These are phyloP conservation scores for Spilogale gracilis DNA, from an alignment of 2,113 vertebrate genomes.

Conservation along the genomic window DNA sequence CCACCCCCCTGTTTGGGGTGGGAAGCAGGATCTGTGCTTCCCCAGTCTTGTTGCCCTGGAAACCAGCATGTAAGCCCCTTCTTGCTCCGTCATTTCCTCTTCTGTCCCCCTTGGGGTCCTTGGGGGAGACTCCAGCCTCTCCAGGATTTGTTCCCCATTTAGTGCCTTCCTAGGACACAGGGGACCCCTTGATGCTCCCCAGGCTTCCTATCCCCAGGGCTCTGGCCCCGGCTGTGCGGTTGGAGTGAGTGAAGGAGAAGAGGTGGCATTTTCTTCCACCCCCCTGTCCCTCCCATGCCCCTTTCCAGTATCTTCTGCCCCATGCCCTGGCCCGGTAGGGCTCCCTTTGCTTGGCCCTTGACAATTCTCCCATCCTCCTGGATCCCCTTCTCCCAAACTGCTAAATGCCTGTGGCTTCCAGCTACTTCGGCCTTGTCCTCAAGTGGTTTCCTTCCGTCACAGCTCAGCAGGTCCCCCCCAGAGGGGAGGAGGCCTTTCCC, in stretches of 20 bases:
- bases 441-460: neutral
- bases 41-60: constrained; percentile 37
- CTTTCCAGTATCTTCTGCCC: neutral
- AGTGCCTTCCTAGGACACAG: constrained; percentile 82
- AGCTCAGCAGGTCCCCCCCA: constrained; percentile 5
- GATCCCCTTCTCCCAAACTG: neutral
- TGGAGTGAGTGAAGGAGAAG: neutral
- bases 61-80: constrained; percentile 69
- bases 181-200: constrained; percentile 54
- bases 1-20: neutral
- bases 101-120: constrained; percentile 30
- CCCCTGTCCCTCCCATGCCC: neutral
- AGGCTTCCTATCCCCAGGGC: constrained; percentile 52
- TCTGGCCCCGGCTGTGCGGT: neutral
- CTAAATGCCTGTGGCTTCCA: constrained; percentile 24
- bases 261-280: neutral
- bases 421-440: neutral
- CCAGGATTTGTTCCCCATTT: constrained; percentile 63
- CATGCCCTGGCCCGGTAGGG: neutral
- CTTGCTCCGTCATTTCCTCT: constrained; percentile 5
- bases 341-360: constrained; percentile 31
- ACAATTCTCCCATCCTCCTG: neutral
- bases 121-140: constrained; percentile 58
- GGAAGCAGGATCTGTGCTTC: constrained; percentile 19
- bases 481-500: neutral